Base-by-base conservation (phyloP, 2,797 vertebrate genomes). In the Mareca strepera region DNA sequence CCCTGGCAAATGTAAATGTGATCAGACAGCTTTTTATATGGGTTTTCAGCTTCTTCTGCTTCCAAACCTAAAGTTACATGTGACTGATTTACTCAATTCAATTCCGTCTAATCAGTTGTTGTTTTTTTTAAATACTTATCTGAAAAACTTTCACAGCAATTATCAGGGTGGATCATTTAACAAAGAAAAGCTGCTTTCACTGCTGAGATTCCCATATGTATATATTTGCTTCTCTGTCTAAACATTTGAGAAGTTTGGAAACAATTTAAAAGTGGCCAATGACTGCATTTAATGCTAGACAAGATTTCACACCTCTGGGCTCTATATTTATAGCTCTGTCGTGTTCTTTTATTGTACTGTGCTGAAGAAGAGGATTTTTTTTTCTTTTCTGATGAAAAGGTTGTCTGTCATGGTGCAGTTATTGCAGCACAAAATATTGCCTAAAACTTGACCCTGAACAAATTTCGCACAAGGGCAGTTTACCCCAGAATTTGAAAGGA, bases 371-470 rank as follows among this genome's bases (percentile, higher is more conserved):
- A 70, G 48, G 9, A 37, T 69, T 94, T 87, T 83, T 67, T 93
- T 83, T 76, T 6, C 50, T 74, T 70, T 87, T 55, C 93, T 93
- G 77, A 62, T 88, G 70, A 90, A 88, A 88, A 79, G 48, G 48
- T 87, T 90, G 86, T 93, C 95, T 94, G 78, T 78, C 83, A 74
- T 44, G 63, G 33, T 81, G n/a, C 73, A 69, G 70, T 87, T 92
- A 89, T 74, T 88, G 90, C 67, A 80, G 72, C 70, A 92, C 92
- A 95, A 96, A 96, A 82, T 93, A 93, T 8, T 92, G 82, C 64
- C 83, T 88, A 93, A 96, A 97, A 75, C 67, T 84, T 92, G 88
- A 94, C 74, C 79, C 93, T 88, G 91, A 95, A 76, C 53, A 74
- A 84, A 52, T 94, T 92, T 94, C 62, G 18, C 73, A 46, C 72